Evolutionary conservation across 2,888 invertebrate genomes (phyloP).

Genomic region (Steinernema carpocapsae): DNA sequence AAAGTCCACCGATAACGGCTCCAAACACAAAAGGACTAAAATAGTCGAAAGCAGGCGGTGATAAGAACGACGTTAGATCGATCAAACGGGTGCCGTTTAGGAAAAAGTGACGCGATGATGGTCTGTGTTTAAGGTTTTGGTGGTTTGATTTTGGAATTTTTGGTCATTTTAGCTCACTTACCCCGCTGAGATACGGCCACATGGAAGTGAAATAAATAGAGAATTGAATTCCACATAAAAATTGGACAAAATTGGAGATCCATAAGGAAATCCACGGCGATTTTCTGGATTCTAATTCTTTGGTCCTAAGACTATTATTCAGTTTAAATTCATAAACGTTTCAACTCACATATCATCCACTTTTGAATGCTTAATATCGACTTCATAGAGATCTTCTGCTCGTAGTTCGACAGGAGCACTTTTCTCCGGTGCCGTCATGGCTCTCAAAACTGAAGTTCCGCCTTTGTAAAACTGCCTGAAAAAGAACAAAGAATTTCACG

Average conservation of each 20-base stretch:
- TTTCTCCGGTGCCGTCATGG: neutral
- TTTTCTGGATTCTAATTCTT: constrained; percentile 41
- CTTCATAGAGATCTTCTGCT: neutral
- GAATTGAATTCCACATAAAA: constrained; percentile 49
- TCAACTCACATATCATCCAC: constrained; percentile 7
- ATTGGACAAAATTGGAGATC: constrained; percentile 43
- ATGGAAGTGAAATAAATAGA: constrained; percentile 52
- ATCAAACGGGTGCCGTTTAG: too few relatives aligned
- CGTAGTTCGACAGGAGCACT: neutral
- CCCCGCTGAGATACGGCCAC: constrained; percentile 52
- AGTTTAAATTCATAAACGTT: neutral
- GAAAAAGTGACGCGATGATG: too few relatives aligned
- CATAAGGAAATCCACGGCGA: constrained; percentile 52
- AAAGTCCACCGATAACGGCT: too few relatives aligned
- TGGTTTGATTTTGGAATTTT: too few relatives aligned
- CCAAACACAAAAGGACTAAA: too few relatives aligned
- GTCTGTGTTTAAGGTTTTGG: too few relatives aligned
- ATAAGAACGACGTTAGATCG: too few relatives aligned
- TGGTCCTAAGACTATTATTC: neutral
- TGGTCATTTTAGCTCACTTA: constrained; percentile 5
- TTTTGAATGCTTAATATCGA: neutral
- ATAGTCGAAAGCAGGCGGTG: too few relatives aligned
- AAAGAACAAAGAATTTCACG: too few relatives aligned
- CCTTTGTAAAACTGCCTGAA: neutral
- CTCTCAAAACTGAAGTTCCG: neutral